Evolutionary conservation across 2,113 vertebrate species (phyloP), one percentile per base, ranked within the genome.

Genomic region (Synodontis membranacea): DNA sequence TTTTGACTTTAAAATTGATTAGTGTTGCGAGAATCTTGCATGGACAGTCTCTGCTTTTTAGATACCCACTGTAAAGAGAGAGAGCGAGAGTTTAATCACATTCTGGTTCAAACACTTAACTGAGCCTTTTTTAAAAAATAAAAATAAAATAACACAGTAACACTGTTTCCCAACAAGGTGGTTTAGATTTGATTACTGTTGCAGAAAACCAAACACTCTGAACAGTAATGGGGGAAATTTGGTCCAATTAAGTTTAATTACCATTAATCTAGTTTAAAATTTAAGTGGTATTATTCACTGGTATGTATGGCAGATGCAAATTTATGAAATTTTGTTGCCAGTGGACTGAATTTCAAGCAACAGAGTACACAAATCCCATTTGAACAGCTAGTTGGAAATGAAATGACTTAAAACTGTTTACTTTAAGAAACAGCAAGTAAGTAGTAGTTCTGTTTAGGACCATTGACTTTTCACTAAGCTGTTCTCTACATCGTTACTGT

Each of bases 31-130:
- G 28, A 78, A 48, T 46, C 44, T 46, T 34, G 9, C 6, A 56
- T 25, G 3, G n/a, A 2, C 23, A 46, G 11, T 21, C 7, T 82
- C 48, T 85, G 84, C 58, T 80, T 86, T 86, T 62, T 82, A 56
- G 23, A 58, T 86, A 80, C 76, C 58, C 80, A 31, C n/a, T 72
- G 68, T 66, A 11, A 31, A 25, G 25, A 74, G 39, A 31, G n/a
- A 48, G 31, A 28, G 70, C 12, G 12, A 34, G 75, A 34, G 10
- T 48, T 50, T 78, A 12, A 23, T 39, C 31, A 37, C 31, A 39
- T 52, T 79, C n/a, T 0, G 17, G 39, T 34, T 52, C 75, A 52
- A 50, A 17, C 46, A 21, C 28, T 34, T 19, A 34, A 15, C 0
- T 0, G 4, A 23, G 10, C 2, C 37, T 68, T 66, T 37, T 17